These are phyloP conservation scores for Macrosiphum euphorbiae DNA, from an alignment of 2,888 invertebrate genomes.

Conservation along the genomic window DNA sequence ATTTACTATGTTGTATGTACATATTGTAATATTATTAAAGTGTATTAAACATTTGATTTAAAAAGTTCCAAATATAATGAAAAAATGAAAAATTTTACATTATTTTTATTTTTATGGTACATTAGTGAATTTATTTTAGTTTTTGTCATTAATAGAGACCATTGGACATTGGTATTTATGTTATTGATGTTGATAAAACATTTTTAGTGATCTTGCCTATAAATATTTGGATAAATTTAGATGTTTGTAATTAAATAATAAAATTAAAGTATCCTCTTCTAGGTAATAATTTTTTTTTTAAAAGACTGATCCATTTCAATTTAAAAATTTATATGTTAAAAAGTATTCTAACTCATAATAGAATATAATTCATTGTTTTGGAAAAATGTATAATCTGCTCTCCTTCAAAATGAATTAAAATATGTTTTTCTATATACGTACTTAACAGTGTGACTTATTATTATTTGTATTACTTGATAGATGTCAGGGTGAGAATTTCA, in stretches of 20 bases:
- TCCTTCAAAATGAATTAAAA: neutral
- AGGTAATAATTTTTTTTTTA: no score
- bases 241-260: neutral
- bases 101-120: constrained; percentile 54
- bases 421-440: neutral
- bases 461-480: no score
- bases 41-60: constrained; percentile 58
- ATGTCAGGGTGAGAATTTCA: neutral
- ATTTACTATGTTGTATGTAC: constrained; percentile 64
- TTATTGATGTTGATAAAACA: constrained; percentile 47
- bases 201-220: neutral
- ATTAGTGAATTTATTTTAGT: constrained; percentile 27
- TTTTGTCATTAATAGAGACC: constrained; percentile 35
- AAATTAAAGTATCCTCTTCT: neutral
- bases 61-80: constrained; percentile 60
- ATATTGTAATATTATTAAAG: constrained; percentile 65
- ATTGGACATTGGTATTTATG: constrained; percentile 63
- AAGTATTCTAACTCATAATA: neutral
- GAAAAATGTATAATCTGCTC: neutral
- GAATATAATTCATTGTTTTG: neutral
- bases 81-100: constrained; percentile 56
- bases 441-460: no score
- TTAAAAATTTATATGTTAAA: neutral
- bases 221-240: neutral
- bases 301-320: neutral